Conservation (phyloP, 2,113 vertebrate species). For the Elachura formosa region DNA sequence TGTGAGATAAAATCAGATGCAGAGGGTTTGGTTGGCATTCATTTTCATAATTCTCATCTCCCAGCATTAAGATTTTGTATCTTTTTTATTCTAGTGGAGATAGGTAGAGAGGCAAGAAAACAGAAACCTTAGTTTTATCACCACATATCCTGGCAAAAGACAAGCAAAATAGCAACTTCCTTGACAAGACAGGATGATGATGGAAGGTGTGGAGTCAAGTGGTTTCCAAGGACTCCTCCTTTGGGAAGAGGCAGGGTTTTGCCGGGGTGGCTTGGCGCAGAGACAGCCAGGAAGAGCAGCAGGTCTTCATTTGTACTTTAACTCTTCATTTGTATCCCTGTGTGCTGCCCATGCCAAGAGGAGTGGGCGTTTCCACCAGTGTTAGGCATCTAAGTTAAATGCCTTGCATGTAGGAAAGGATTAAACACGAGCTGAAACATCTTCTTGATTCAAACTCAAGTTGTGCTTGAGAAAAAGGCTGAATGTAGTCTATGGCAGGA, state of each 20-base stretch:
- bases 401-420: not conserved
- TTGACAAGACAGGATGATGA: not conserved
- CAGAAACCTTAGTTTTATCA: not conserved
- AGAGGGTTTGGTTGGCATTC: not conserved
- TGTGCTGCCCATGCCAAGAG: not conserved
- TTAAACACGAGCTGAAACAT: not conserved
- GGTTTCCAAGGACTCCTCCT: not conserved
- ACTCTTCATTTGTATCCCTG: not conserved
- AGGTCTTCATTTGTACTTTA: too few relatives aligned
- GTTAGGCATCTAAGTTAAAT: not conserved
- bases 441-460: not conserved
- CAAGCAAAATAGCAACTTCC: not conserved
- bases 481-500: not conserved
- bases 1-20: fast-evolving
- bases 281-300: not conserved
- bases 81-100: not conserved
- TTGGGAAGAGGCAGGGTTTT: not conserved
- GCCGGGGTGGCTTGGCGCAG: not conserved
- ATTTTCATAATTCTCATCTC: not conserved
- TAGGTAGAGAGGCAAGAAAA: not conserved
- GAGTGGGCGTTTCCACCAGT: not conserved
- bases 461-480: not conserved
- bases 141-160: not conserved
- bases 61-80: not conserved
- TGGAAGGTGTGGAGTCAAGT: not conserved